Conservation (phyloP, 2,113 vertebrate species). For the Sylvicapra grimmia region DNA sequence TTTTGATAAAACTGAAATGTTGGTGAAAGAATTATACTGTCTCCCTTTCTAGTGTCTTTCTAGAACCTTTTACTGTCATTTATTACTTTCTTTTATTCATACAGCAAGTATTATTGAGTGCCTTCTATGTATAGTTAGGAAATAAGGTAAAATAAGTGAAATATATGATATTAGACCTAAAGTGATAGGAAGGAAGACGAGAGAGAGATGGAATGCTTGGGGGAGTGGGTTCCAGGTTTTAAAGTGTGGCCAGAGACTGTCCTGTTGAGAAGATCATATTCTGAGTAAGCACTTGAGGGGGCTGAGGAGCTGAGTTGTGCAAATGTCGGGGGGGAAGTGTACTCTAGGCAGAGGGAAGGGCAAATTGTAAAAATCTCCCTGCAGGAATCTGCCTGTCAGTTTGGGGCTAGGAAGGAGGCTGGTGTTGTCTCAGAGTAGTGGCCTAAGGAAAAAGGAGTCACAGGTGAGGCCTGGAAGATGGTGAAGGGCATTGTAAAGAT, state of each 20-base stretch:
- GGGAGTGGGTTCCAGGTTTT: background rate
- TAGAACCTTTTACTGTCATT: background rate
- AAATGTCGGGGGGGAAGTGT: background rate
- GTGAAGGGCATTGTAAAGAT: background rate
- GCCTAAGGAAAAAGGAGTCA: background rate
- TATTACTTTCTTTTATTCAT: background rate
- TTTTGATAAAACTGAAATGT: background rate
- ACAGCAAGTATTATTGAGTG: background rate
- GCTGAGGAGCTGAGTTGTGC: background rate
- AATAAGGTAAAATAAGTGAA: background rate
- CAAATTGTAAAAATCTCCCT: background rate
- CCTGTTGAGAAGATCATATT: background rate
- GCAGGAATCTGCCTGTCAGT: background rate
- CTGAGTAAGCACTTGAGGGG: background rate
- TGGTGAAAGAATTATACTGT: background rate
- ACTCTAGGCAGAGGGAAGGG: background rate
- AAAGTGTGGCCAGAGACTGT: background rate
- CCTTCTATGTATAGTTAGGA: background rate
- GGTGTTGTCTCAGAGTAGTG: background rate
- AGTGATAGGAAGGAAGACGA: background rate
- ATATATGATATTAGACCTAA: background rate
- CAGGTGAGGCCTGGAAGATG: background rate
- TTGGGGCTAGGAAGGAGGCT: background rate
- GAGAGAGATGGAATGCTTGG: background rate
- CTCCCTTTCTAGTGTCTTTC: background rate